These are phyloP conservation scores for Cardiocondyla obscurior DNA, from an alignment of 1,140 invertebrate species.

Conservation along the genomic window DNA sequence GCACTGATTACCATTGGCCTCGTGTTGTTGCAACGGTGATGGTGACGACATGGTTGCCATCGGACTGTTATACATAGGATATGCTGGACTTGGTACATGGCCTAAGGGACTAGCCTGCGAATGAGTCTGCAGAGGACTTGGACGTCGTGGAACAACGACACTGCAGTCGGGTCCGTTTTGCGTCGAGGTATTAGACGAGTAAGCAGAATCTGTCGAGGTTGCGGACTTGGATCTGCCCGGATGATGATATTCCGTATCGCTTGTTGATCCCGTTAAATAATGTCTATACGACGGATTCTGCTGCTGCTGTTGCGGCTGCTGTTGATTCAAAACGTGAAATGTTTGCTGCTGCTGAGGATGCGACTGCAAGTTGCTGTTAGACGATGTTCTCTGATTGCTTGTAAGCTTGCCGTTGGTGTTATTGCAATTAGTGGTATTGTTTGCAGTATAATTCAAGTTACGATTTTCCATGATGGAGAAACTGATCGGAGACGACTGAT, in stretches of 20 bases:
- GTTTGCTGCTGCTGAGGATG: constrained; percentile 78
- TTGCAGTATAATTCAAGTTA: constrained; percentile 85
- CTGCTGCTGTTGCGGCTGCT: constrained; percentile 74
- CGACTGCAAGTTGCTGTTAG: constrained; percentile 76
- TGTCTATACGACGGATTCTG: constrained; percentile 85
- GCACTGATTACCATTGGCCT: constrained; percentile 80
- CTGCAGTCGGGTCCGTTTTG: constrained; percentile 88
- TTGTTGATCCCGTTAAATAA: constrained; percentile 85
- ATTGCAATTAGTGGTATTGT: constrained; percentile 78
- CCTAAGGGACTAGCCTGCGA: constrained; percentile 87
- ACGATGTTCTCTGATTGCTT: constrained; percentile 78
- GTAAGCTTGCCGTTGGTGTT: constrained; percentile 75
- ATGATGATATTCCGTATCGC: constrained; percentile 87
- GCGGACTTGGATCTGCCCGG: constrained; percentile 86
- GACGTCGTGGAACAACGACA: constrained; percentile 86
- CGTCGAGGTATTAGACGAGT: constrained; percentile 85
- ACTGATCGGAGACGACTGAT: constrained; percentile 90
- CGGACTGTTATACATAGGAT: constrained; percentile 91
- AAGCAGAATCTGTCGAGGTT: constrained; percentile 86
- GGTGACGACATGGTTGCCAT: constrained; percentile 90
- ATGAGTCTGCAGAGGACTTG: constrained; percentile 88
- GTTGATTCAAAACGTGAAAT: constrained; percentile 74
- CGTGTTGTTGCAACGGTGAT: constrained; percentile 85
- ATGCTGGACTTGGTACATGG: constrained; percentile 89
- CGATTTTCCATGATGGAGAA: constrained; percentile 90